Evolutionary conservation across 2,113 vertebrate genomes (phyloP).

Genomic region (Monopterus albus): DNA sequence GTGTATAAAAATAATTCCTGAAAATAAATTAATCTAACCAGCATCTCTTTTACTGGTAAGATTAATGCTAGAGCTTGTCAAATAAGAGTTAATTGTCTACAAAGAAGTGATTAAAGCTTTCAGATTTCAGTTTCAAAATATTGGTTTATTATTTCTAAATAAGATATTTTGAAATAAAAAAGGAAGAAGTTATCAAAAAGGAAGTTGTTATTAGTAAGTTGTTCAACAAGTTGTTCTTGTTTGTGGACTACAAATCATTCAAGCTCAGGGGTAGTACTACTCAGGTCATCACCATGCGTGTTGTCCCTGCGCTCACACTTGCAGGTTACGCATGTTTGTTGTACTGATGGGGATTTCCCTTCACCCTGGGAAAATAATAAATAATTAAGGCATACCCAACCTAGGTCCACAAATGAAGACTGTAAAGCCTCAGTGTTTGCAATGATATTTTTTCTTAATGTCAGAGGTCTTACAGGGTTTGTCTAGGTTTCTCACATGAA

Average conservation of each 20-base stretch:
- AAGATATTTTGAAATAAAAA: not conserved
- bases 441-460: not conserved
- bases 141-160: not conserved
- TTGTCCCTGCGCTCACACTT: not conserved
- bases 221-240: not conserved
- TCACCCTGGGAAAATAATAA: constrained; percentile 3
- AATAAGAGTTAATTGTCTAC: too few species aligned
- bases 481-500: constrained; percentile 19
- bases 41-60: too few species aligned
- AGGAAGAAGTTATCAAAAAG: not conserved
- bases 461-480: not conserved
- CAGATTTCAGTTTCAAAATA: too few species aligned
- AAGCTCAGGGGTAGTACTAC: not conserved
- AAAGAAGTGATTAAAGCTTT: not conserved
- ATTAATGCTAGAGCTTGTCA: too few species aligned
- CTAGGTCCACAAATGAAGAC: not conserved
- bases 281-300: too few species aligned
- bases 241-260: not conserved
- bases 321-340: not conserved
- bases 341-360: not conserved
- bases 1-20: too few species aligned
- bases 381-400: not conserved
- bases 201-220: not conserved
- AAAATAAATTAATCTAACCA: too few species aligned
- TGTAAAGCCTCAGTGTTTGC: not conserved